Conservation (phyloP, 2,888 invertebrate species). For the Drosophila rubida region DNA sequence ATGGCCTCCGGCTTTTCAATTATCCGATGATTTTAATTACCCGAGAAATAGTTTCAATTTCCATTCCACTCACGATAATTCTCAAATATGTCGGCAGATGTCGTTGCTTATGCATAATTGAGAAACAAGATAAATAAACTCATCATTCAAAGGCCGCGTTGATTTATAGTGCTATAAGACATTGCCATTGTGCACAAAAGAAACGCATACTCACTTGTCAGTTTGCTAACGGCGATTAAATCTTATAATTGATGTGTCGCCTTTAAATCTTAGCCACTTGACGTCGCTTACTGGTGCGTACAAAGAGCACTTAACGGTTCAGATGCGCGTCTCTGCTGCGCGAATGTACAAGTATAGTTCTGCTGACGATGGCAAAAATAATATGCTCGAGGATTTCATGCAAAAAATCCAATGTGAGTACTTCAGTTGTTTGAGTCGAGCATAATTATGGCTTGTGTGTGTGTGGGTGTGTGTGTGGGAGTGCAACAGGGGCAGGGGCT, state of each 20-base stretch:
- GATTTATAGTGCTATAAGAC: constrained; percentile 5
- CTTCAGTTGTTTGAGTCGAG: constrained; percentile 7
- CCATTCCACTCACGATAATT: not conserved
- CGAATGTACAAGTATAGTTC: not conserved
- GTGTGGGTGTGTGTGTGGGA: not conserved
- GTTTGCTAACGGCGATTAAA: constrained; percentile 39
- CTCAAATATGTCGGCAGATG: not conserved
- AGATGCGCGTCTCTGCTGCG: not conserved
- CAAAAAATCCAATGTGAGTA: constrained; percentile 1
- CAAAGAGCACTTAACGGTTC: constrained; percentile 4
- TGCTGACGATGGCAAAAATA: not conserved
- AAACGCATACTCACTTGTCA: constrained; percentile 54
- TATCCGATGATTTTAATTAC: not conserved
- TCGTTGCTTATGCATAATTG: not conserved
- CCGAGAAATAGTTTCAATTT: not conserved
- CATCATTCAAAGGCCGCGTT: constrained; percentile 1
- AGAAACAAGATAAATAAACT: not conserved
- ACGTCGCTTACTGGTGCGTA: constrained; percentile 13
- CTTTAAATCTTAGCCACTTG: constrained; percentile 26
- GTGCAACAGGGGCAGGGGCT: not conserved
- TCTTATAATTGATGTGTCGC: constrained; percentile 50
- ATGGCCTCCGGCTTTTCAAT: not conserved
- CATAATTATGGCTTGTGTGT: constrained; percentile 28
- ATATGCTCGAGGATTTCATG: constrained; percentile 5
- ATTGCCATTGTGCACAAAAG: constrained; percentile 3